Evolutionary conservation across 2,888 invertebrate species (phyloP).

Genomic region (Aporophyla nigra): DNA sequence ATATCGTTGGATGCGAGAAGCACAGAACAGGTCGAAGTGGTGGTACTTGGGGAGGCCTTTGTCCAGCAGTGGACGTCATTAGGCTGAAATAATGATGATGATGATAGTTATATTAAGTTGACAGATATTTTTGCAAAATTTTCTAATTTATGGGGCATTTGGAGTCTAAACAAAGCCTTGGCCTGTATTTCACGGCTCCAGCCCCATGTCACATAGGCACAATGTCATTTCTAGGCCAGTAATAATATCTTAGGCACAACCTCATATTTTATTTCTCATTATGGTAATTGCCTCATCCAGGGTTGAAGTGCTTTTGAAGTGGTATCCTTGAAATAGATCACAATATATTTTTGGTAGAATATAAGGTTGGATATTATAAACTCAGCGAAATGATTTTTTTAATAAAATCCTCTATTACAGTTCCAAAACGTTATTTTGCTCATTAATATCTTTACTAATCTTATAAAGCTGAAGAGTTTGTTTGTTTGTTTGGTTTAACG

Average conservation of each 20-base stretch:
- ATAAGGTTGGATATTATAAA: neutral
- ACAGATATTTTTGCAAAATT: neutral
- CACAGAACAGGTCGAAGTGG: too few species aligned
- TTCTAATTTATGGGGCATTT: neutral
- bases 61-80: too few species aligned
- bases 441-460: neutral
- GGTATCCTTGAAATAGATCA: slow-evolving; percentile 17
- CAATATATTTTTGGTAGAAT: slow-evolving; percentile 18
- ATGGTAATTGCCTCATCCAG: slow-evolving; percentile 40
- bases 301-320: slow-evolving; percentile 21
- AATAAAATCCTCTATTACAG: neutral
- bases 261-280: slow-evolving; percentile 51
- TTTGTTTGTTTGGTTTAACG: too few species aligned
- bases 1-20: too few species aligned
- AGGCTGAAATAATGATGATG: too few species aligned
- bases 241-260: slow-evolving; percentile 6
- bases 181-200: too few species aligned
- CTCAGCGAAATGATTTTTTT: neutral
- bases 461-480: too few species aligned
- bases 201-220: neutral
- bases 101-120: neutral
- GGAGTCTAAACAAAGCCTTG: neutral
- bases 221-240: slow-evolving; percentile 10
- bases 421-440: neutral
- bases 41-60: too few species aligned